Evolutionary conservation across 92 coral and sea anemone genomes (phyloP), one percentile per base, ranked within the genome.

Genomic region (Diadumene lineata): DNA sequence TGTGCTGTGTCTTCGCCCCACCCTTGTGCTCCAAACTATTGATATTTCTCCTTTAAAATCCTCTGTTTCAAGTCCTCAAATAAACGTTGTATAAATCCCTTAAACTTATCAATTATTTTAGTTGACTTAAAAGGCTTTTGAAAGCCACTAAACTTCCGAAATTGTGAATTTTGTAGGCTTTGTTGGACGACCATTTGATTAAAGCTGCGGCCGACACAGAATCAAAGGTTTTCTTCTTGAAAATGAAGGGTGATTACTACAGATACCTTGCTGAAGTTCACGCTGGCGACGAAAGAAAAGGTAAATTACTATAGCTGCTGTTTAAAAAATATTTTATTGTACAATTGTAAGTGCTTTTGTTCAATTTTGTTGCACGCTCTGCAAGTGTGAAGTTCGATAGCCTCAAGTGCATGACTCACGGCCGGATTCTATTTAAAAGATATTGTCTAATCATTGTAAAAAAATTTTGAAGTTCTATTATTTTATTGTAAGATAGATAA

Each of bases 201-300:
- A 29, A 13, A 19, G 51, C 50, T 6, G 38, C 65, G 25, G n/a
- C 18, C 0, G 50, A 34, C 22, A 75, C 64, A 2, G 90, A 88
- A 28, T 88, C 93, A 1, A 31, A 69, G 22, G 89, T 91, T 31
- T 91, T 91, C 85, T 91, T 76, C 70, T 58, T 84, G 72, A 91
- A 91, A 77, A 91, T 91, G 97, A 88, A 88, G 81, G 97, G 97
- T 6, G 97, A 91, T 46, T 91, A 91, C 66, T 63, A 72, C 75
- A 75, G 93, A 66, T 91, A 91, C 73, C 71, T 81, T 64, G 90
- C 90, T 13, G 97, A 91, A 43, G 97, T 91, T 74, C 88, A 90
- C 2, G 0, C 23, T 21, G 70, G 34, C 2, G 73, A 29, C 0
- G 50, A 63, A 0, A 29, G 64, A 21, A 46, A 71, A 10, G 72